Evolutionary conservation across 2,888 invertebrate genomes (phyloP), one percentile per base, ranked within the genome.

Genomic region (Petrophora chlorosata): DNA sequence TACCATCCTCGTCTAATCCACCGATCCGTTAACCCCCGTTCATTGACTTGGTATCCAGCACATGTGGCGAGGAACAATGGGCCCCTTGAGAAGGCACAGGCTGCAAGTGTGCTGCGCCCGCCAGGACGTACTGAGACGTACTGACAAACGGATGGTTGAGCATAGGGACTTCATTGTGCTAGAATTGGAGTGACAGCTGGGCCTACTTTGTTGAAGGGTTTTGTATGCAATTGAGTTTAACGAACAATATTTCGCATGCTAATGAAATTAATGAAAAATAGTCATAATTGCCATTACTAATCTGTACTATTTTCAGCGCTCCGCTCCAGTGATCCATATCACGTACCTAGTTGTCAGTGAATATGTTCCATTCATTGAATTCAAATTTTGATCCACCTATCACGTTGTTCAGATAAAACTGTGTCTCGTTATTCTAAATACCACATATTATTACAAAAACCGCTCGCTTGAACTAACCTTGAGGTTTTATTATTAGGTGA

Each of bases 41-140:
- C 47, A 44, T 51, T 53, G 53, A 49, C 35, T 42, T 35, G 35
- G 43, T 35, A 45, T 34, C 34, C 39, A 42, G 43, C 52, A 46
- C 50, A 48, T 49, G 50, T 47, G 48, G 39, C 12, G 35, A 9
- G 5, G 41, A 40, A 60, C 59, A 60, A 60, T 54, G 54, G 48
- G 12, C 36, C 57, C 59, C 57, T 52, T 57, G 50, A 51, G n/a
- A n/a, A n/a, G n/a, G n/a, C n/a, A n/a, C n/a, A n/a, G n/a, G 39
- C 8, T 16, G 13, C 38, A 32, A 43, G 44, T 50, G 43, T 30
- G 43, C 32, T 29, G 38, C 14, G 23, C 28, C 51, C 48, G 16
- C 14, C 13, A 50, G 36, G 49, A 25, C 33, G 13, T n/a, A n/a
- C n/a, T n/a, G n/a, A n/a, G n/a, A n/a, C n/a, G n/a, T n/a, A n/a